Percentiles rank a stretch among this genome's conserved stretches.
These are phyloP conservation scores for Stercorarius parasiticus DNA, from an alignment of 2,113 vertebrate genomes.

Conservation along the genomic window DNA sequence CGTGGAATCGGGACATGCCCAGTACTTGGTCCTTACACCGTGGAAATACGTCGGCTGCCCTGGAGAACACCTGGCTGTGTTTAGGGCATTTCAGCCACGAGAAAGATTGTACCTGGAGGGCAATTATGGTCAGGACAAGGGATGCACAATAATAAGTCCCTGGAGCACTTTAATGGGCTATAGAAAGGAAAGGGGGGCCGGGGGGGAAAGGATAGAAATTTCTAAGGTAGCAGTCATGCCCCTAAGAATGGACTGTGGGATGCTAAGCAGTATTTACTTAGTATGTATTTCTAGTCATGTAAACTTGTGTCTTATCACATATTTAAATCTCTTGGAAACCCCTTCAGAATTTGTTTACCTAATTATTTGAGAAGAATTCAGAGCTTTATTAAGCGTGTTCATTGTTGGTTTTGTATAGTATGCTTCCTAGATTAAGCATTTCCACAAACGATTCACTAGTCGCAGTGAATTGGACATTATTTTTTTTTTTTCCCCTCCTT, in stretches of 20 bases:
- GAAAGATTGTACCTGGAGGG: slow-evolving; percentile 80
- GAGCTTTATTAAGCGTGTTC: neutral
- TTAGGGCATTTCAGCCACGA: slow-evolving; percentile 61
- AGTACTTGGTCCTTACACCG: slow-evolving; percentile 44
- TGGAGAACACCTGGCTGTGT: slow-evolving; percentile 69
- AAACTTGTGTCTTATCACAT: neutral
- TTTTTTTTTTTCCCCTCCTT: neutral
- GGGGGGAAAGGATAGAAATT: slow-evolving; percentile 18
- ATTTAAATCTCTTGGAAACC: neutral
- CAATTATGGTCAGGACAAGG: slow-evolving; percentile 82
- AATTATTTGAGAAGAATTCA: slow-evolving; percentile 15
- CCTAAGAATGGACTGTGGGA: neutral
- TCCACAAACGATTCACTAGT: neutral
- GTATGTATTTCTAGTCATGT: neutral
- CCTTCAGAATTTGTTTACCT: slow-evolving; percentile 1
- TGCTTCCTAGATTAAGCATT: neutral
- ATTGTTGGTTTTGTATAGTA: neutral
- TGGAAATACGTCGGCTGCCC: slow-evolving; percentile 53
- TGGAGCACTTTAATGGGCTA: slow-evolving; percentile 77
- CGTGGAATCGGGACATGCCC: slow-evolving; percentile 50
- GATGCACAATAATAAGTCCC: slow-evolving; percentile 81
- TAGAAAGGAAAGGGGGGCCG: slow-evolving; percentile 56
- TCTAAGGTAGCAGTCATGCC: slow-evolving; percentile 56
- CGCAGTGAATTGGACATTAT: neutral
- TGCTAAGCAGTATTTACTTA: neutral